phyloP scores from a whole-genome alignment of 2,797 vertebrate species.

The Gymnocypris eckloni region DNA sequence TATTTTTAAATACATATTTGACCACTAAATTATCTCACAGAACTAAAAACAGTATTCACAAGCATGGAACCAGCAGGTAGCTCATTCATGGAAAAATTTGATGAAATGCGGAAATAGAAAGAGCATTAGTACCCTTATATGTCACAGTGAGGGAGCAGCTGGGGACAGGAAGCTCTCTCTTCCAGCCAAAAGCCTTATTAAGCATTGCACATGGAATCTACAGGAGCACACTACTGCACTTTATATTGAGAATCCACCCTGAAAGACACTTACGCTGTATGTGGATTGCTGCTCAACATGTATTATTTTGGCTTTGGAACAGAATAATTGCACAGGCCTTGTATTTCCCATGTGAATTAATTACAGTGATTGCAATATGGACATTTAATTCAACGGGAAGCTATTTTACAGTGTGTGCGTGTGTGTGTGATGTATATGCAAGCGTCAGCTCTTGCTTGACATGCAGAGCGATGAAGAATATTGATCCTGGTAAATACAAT shows the following conservation, averaged over 20 bases:
- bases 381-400: slow-evolving; percentile 53
- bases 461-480: slow-evolving; percentile 13
- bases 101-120: not conserved
- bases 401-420: slow-evolving; percentile 29
- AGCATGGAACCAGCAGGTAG: slow-evolving; percentile 33
- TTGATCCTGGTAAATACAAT: slow-evolving; percentile 38
- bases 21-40: not conserved
- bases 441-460: slow-evolving; percentile 31
- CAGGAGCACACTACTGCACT: not conserved
- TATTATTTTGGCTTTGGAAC: slow-evolving; percentile 50
- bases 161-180: not conserved
- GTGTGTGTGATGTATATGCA: slow-evolving; percentile 24
- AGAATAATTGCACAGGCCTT: slow-evolving; percentile 49
- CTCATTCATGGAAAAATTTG: slow-evolving; percentile 60
- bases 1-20: not conserved
- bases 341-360: slow-evolving; percentile 57
- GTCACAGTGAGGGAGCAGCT: slow-evolving; percentile 17
- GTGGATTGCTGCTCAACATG: slow-evolving; percentile 40
- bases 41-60: slow-evolving; percentile 50
- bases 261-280: slow-evolving; percentile 54
- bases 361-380: slow-evolving; percentile 60
- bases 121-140: slow-evolving; percentile 49
- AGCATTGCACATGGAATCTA: not conserved
- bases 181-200: slow-evolving; percentile 12
- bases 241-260: not conserved